phyloP scores from a whole-genome alignment of 2,888 invertebrate genomes.

The Meiosimyza decipiens region DNA sequence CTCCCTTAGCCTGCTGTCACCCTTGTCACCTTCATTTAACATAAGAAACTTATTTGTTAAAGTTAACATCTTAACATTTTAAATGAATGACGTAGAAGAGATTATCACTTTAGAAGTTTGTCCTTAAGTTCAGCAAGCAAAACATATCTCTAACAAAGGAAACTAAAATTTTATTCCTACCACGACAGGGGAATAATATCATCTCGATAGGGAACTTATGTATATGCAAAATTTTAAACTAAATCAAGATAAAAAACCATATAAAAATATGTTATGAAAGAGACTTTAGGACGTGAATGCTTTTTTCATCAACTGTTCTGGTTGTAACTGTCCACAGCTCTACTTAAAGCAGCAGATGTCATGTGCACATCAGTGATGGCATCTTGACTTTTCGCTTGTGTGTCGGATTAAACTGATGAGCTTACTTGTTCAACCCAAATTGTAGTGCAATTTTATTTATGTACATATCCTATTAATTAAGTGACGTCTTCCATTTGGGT shows the following conservation, averaged over 20 bases:
- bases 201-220: neutral
- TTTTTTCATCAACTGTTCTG: neutral
- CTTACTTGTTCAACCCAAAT: too few relatives aligned
- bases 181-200: neutral
- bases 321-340: neutral
- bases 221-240: neutral
- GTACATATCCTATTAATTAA: too few relatives aligned
- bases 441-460: too few relatives aligned
- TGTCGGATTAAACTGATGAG: too few relatives aligned
- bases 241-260: neutral
- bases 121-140: constrained; percentile 1
- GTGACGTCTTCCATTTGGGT: too few relatives aligned
- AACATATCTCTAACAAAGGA: constrained; percentile 1
- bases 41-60: constrained; percentile 4
- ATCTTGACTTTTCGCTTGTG: too few relatives aligned
- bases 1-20: neutral
- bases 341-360: neutral
- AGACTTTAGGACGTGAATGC: neutral
- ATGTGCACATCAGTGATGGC: too few relatives aligned
- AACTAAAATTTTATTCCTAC: neutral
- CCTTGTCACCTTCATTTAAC: neutral
- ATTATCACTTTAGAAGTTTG: constrained; percentile 19
- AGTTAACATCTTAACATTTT: constrained; percentile 24
- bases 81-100: constrained; percentile 19
- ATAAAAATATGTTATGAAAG: neutral